Base-by-base conservation (phyloP, 2,797 vertebrate genomes). In the Thaleichthys pacificus region DNA sequence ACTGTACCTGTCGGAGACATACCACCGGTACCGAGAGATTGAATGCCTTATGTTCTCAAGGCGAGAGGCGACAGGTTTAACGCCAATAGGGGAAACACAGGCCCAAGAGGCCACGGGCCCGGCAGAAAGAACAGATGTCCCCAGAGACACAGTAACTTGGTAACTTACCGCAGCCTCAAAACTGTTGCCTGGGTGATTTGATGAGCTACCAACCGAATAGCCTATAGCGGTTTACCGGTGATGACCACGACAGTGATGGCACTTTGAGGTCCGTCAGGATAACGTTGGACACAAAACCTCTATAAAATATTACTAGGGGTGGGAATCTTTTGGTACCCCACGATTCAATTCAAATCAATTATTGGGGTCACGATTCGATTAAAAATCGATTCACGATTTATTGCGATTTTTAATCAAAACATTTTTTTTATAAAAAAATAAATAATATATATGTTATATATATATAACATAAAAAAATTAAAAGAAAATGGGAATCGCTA, bases 181-280 rank as follows among this genome's bases (percentile, higher is more conserved):
- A 87, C 84, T 80, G 86, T 84, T 84, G 84, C 83, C 80, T 79
- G 82, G 86, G 77, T 88, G 80, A 88, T 86, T 83, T 77, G 26
- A 76, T 80, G 22, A 64, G 51, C 70, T 69, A 75, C 70, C 69
- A 28, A 76, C 51, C 26, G 42, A 47, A 54, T 57, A 56, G 15
- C 49, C 60, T 32, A 47, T 5, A 17, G 14, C 14, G 61, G 63
- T 42, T 72, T 66, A 61, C 68, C 69, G 66, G 47, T 49, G 26
- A 63, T 70, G 3, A 30, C 56, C 38, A 3, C 26, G 9, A 21
- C 66, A 9, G 28, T 19, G 19, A 66, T 51, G 67, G 32, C 30
- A 57, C 54, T 38, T 35, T 26, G 22, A 72, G 54, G 22, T 49
- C 26, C 42, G 9, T 22, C 30, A 65, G 47, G 68, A 57, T 62